These are phyloP conservation scores for Brachynemurus nebulosus DNA, from an alignment of 2,888 invertebrate species.

Conservation along the genomic window DNA sequence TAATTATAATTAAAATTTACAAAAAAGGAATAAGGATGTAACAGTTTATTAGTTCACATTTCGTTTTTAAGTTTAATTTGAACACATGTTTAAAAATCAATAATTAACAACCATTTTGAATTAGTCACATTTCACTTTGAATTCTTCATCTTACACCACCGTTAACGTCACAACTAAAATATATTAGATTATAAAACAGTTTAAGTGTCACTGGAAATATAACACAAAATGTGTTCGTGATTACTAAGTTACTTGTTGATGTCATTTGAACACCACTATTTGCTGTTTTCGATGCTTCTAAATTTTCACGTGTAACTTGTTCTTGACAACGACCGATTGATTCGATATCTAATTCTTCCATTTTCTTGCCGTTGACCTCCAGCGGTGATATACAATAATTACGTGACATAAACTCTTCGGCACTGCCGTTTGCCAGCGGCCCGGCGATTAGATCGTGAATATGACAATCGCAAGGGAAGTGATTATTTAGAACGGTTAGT, in stretches of 20 bases:
- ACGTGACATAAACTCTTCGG: slow-evolving; percentile 51
- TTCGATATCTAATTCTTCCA: slow-evolving; percentile 52
- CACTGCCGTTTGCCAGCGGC: slow-evolving; percentile 54
- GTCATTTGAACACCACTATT: slow-evolving; percentile 14
- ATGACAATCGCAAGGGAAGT: slow-evolving; percentile 79
- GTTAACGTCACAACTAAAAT: background rate
- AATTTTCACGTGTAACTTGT: slow-evolving; percentile 49
- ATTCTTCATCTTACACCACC: no score
- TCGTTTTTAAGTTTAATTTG: no score
- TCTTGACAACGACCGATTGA: slow-evolving; percentile 53
- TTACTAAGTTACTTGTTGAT: background rate
- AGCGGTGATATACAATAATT: slow-evolving; percentile 80
- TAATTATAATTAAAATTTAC: no score
- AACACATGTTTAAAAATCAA: no score
- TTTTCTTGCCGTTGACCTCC: slow-evolving; percentile 63
- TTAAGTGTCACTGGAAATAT: background rate
- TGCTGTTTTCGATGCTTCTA: slow-evolving; percentile 36
- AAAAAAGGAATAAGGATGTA: no score
- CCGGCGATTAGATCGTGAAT: slow-evolving; percentile 62
- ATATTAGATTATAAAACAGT: slow-evolving; percentile 1
- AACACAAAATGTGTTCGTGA: background rate
- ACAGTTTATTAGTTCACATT: no score
- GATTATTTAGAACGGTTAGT: slow-evolving; percentile 60
- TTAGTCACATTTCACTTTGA: no score
- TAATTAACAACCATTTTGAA: no score